A percentile compares a stretch with the other conserved stretches of the same genome.
phyloP scores from a whole-genome alignment of 1,140 invertebrate species.

The Drosophila prosaltans region DNA sequence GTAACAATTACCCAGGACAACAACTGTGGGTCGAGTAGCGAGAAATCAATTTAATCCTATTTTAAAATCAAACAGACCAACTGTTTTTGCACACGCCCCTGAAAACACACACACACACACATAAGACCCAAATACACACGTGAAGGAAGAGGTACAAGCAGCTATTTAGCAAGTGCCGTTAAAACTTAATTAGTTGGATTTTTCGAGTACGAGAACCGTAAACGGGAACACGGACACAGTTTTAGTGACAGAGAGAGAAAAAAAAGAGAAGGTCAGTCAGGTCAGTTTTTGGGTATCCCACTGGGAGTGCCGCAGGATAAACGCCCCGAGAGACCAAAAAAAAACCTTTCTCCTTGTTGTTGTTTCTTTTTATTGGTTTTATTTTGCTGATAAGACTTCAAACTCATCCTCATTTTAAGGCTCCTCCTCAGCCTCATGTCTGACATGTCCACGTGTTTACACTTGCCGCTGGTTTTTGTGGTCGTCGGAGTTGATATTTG shows the following conservation, averaged over 20 bases:
- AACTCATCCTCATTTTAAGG: neutral
- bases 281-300: conserved; percentile 52
- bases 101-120: conserved; percentile 21
- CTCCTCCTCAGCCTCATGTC: neutral
- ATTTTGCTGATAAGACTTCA: conserved; percentile 27
- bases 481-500: conserved; percentile 42
- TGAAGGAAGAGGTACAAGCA: conserved; percentile 28
- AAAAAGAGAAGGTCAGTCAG: conserved; percentile 22
- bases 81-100: conserved; percentile 65
- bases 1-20: conserved; percentile 28
- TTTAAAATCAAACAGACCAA: conserved; percentile 66
- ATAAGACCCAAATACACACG: conserved; percentile 11
- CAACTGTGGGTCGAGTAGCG: conserved; percentile 54
- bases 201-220: conserved; percentile 32
- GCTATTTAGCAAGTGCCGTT: conserved; percentile 73
- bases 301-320: conserved; percentile 71
- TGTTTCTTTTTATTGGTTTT: conserved; percentile 25
- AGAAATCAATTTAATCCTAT: conserved; percentile 80
- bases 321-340: conserved; percentile 52
- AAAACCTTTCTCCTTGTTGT: conserved; percentile 21
- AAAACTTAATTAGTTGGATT: conserved; percentile 78
- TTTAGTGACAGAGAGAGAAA: conserved; percentile 16
- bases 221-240: neutral
- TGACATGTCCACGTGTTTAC: conserved; percentile 67
- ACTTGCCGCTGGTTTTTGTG: conserved; percentile 72